Evolutionary conservation across 1,140 invertebrate genomes (phyloP), one percentile per base, ranked within the genome.

Genomic region (Drosophila grimshawi): DNA sequence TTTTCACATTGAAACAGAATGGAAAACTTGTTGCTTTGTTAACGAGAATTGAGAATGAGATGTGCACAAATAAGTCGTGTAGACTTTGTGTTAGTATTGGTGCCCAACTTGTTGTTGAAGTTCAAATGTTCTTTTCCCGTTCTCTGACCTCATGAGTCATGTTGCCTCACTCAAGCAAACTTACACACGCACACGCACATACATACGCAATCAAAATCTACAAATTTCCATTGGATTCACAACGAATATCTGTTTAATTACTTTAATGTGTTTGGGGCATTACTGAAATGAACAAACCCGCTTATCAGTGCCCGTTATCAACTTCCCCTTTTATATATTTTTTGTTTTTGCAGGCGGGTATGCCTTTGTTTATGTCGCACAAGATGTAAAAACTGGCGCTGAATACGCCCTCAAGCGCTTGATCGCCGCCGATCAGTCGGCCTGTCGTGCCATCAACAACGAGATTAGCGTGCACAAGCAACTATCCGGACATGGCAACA

Each of bases 281-380:
- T 46, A 4, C 7, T 43, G 33, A 30, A 67, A 46, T 62, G 19
- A 41, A 76, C 60, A 67, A 60, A 61, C 67, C 60, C 37, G 19
- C 63, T 83, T 86, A 86, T 86, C 83, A 63, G 52, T 60, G 11
- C 5, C 37, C 53, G 67, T 85, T 80, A 89, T 77, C 90, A 76
- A 53, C 80, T 48, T 71, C 51, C 71, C 35, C 33, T 55, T 65
- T 64, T 67, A n/a, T 43, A 19, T 19, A 19, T 19, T 19, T 19
- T 19, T 19, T 19, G 19, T 76, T 73, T 85, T 93, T 95, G 94
- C 78, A 98, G 98, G 98, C 95, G 97, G 97, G 80, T 98, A 97
- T 95, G 97, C 97, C 53, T 96, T 97, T 94, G 97, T 99, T 55
- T 99, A 97, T 94, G 96, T 97, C 71, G 97, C 97, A 76, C 97